These are phyloP conservation scores for Papilio polyxenes DNA, from an alignment of 1,140 invertebrate species.

Conservation along the genomic window DNA sequence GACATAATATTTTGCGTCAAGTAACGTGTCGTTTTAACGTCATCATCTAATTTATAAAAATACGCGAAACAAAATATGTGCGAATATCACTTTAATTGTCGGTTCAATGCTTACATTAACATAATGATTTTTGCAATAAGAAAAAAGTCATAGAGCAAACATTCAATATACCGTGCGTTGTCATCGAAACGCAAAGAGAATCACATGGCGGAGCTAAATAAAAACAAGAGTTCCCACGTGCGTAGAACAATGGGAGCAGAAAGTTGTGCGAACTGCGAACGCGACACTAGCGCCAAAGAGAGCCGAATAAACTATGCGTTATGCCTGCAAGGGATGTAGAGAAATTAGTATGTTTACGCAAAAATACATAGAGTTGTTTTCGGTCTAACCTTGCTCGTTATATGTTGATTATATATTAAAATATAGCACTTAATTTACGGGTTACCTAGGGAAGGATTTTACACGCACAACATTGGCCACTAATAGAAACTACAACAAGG, in stretches of 20 bases:
- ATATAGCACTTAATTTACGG: too few relatives aligned
- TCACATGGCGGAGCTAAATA: conserved; percentile 49
- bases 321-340: not conserved
- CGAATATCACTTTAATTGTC: not conserved
- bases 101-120: not conserved
- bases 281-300: conserved; percentile 29
- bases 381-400: too few relatives aligned
- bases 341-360: not conserved
- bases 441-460: too few relatives aligned
- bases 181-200: conserved; percentile 43
- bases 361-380: not conserved
- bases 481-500: too few relatives aligned
- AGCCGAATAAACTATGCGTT: conserved; percentile 35
- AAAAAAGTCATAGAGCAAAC: not conserved
- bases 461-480: too few relatives aligned
- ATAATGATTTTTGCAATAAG: not conserved
- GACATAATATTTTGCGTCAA: too few relatives aligned
- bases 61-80: not conserved
- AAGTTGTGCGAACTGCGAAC: conserved; percentile 65
- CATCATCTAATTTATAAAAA: too few relatives aligned
- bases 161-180: not conserved
- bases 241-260: conserved; percentile 56
- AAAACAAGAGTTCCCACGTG: conserved; percentile 58
- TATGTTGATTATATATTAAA: too few relatives aligned
- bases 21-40: too few relatives aligned